Evolutionary conservation across 1,140 invertebrate genomes (phyloP).

Genomic region (Megalopta genalis): DNA sequence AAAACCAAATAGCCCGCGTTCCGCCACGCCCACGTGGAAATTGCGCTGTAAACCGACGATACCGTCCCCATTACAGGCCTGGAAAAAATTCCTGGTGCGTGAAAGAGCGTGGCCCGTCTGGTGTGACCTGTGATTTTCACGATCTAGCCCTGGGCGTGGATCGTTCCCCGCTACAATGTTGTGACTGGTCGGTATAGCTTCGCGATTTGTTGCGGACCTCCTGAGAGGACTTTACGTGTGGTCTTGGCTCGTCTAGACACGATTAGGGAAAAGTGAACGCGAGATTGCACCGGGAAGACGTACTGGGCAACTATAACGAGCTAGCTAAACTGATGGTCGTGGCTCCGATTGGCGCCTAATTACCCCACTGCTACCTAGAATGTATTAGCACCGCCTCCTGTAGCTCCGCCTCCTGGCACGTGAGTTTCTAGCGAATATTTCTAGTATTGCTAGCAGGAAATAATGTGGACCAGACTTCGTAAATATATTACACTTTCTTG

Average conservation of each 20-base stretch:
- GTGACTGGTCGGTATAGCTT: constrained; percentile 8
- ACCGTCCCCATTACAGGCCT: neutral
- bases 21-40: constrained; percentile 10
- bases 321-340: no score
- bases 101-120: neutral
- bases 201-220: neutral
- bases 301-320: no score
- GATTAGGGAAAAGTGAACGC: neutral
- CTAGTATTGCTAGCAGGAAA: no score
- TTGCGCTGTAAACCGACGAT: neutral
- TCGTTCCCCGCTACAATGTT: constrained; percentile 31
- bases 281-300: no score
- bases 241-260: no score
- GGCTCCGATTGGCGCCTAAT: no score
- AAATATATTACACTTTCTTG: no score
- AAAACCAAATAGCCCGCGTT: constrained; percentile 21
- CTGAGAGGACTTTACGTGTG: neutral
- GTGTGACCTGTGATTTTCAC: constrained; percentile 28
- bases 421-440: no score
- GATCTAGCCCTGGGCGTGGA: constrained; percentile 24
- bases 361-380: no score
- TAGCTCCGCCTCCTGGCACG: no score
- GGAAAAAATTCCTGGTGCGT: constrained; percentile 10
- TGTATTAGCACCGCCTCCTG: no score
- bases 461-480: no score